Evolutionary conservation across 2,888 invertebrate species (phyloP).

Genomic region (Archips xylosteana): DNA sequence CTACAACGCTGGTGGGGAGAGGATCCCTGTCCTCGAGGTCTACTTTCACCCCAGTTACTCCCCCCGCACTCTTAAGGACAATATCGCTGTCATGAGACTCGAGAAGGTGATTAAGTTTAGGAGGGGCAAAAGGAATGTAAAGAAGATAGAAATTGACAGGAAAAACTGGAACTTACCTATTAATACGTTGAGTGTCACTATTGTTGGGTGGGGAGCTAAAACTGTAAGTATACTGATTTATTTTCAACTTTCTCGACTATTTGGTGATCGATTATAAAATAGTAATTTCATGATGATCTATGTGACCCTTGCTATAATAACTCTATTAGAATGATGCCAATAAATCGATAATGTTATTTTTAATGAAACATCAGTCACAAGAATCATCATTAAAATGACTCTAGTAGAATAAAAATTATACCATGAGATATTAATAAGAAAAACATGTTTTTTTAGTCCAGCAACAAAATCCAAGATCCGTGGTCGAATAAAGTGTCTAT

Average conservation of each 20-base stretch:
- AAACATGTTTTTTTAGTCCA: slow-evolving; percentile 51
- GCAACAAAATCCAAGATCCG: slow-evolving; percentile 55
- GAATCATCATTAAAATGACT: no score
- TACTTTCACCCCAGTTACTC: slow-evolving; percentile 72
- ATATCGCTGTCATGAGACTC: slow-evolving; percentile 67
- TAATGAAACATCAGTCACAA: no score
- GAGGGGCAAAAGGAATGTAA: slow-evolving; percentile 51
- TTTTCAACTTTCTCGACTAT: no score
- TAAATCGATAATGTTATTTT: no score
- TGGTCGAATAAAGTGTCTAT: slow-evolving; percentile 59
- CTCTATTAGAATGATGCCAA: no score
- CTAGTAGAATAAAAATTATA: no score
- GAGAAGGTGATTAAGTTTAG: slow-evolving; percentile 54
- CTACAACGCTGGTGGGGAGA: slow-evolving; percentile 64
- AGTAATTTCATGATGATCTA: no score
- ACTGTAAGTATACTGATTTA: slow-evolving; percentile 55
- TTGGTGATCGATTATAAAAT: no score
- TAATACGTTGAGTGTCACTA: slow-evolving; percentile 60
- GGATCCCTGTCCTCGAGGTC: slow-evolving; percentile 63
- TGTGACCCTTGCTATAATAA: no score
- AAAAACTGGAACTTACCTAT: slow-evolving; percentile 50
- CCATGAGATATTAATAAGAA: slow-evolving; percentile 36
- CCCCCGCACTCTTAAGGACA: slow-evolving; percentile 64
- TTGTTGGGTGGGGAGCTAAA: slow-evolving; percentile 74
- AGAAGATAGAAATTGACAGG: slow-evolving; percentile 67